These are phyloP conservation scores for Podarcis raffonei DNA, from an alignment of 2,113 vertebrate species.

Conservation along the genomic window DNA sequence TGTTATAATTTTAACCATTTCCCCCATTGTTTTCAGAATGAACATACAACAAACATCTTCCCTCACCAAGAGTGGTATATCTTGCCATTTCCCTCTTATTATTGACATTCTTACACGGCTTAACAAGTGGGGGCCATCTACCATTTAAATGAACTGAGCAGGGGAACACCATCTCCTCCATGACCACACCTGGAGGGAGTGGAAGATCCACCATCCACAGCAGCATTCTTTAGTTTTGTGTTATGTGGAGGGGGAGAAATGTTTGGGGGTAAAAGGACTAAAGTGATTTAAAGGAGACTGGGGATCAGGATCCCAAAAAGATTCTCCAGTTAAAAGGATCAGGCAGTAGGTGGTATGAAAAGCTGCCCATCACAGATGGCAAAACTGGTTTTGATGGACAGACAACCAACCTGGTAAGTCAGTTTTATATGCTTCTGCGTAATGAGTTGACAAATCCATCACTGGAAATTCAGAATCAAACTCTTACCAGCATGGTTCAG, in stretches of 20 bases:
- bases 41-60: too few species aligned
- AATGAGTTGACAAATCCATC: neutral
- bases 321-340: neutral
- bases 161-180: neutral
- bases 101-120: neutral
- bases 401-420: neutral
- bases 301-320: too few species aligned
- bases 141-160: neutral
- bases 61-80: too few species aligned
- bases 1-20: neutral
- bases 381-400: neutral
- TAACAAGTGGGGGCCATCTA: neutral
- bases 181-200: neutral
- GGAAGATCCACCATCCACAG: neutral
- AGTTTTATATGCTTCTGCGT: too few species aligned
- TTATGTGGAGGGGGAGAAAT: neutral
- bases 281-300: neutral
- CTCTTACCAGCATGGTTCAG: conserved; percentile 83
- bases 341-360: too few species aligned
- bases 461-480: neutral
- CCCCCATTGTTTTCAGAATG: neutral
- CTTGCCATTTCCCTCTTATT: neutral
- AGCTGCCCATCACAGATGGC: neutral
- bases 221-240: neutral
- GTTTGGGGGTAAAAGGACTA: neutral